phyloP scores from a whole-genome alignment of 2,113 vertebrate genomes.

The Hyperopisus bebe region DNA sequence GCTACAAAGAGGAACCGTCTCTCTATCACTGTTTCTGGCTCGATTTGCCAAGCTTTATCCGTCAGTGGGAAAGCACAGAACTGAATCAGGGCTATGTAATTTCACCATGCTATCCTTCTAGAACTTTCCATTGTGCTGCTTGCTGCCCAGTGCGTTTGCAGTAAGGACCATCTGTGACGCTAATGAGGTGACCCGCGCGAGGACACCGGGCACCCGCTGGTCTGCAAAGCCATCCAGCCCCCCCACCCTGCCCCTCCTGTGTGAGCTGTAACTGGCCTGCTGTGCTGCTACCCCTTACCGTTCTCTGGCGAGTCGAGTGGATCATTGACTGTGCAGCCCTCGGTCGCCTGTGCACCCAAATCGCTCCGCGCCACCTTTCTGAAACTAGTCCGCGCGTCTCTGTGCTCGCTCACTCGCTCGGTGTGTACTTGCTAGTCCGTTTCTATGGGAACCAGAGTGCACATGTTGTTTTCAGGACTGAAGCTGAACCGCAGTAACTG shows the following conservation, averaged over 20 bases:
- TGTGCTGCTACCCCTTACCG: not conserved
- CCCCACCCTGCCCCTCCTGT: too few relatives aligned
- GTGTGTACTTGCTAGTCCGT: not conserved
- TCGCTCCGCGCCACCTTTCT: not conserved
- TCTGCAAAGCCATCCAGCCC: not conserved
- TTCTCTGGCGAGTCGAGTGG: not conserved
- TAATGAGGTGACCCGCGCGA: not conserved
- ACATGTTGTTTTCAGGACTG: slow-evolving; percentile 53
- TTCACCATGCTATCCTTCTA: not conserved
- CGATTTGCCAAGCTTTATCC: not conserved
- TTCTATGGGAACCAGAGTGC: not conserved
- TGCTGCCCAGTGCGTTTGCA: not conserved
- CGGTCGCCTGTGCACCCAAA: not conserved
- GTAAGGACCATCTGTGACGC: not conserved
- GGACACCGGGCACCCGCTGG: not conserved
- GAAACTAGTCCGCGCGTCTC: not conserved
- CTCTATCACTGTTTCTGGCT: not conserved
- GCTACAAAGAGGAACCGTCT: not conserved
- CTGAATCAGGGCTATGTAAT: not conserved
- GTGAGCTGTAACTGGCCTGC: not conserved
- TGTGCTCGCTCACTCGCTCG: not conserved
- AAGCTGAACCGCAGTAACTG: slow-evolving; percentile 62
- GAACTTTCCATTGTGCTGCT: not conserved
- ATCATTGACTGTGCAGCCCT: not conserved
- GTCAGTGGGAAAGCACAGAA: not conserved